A percentile compares a stretch with the other conserved stretches of the same genome.
phyloP scores from a whole-genome alignment of 1,140 invertebrate genomes.

The Caenorhabditis brenneri region DNA sequence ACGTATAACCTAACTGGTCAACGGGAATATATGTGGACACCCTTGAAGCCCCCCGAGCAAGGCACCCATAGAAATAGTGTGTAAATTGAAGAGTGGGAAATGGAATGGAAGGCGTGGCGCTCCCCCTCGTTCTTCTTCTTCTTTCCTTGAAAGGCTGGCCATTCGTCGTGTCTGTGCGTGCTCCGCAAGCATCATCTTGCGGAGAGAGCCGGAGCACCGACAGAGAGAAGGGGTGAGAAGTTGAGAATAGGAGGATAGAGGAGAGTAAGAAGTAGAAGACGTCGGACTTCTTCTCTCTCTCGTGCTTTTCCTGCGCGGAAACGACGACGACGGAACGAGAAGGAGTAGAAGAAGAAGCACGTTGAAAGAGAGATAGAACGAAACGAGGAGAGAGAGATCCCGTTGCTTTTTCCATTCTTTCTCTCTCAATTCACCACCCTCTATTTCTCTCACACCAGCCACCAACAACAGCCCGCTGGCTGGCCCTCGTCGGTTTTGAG shows the following conservation, averaged over 20 bases:
- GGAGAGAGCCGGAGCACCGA: neutral
- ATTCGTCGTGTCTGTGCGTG: slow-evolving; percentile 25
- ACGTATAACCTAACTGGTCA: slow-evolving; percentile 27
- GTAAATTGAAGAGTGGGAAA: neutral
- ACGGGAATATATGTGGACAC: slow-evolving; percentile 31
- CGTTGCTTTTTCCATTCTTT: neutral
- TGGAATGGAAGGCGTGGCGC: slow-evolving; percentile 27
- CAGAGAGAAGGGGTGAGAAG: slow-evolving; percentile 22
- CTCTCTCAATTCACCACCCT: slow-evolving; percentile 12
- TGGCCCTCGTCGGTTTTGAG: neutral
- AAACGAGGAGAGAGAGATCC: slow-evolving; percentile 5
- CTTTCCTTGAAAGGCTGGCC: neutral
- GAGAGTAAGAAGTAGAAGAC: slow-evolving; percentile 26
- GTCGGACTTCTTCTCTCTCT: slow-evolving; percentile 7
- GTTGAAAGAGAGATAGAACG: neutral
- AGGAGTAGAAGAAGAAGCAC: slow-evolving; percentile 12
- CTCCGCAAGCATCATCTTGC: neutral
- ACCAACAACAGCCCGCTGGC: slow-evolving; percentile 27
- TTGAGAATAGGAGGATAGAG: slow-evolving; percentile 1
- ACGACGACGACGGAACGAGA: slow-evolving; percentile 22
- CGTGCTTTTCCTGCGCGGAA: slow-evolving; percentile 23
- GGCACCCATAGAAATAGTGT: neutral
- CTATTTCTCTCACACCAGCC: slow-evolving; percentile 36
- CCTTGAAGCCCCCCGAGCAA: neutral
- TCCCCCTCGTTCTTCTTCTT: slow-evolving; percentile 9